Evolutionary conservation across 2,888 invertebrate species (phyloP).

Genomic region (Lycophotia porphyrea): DNA sequence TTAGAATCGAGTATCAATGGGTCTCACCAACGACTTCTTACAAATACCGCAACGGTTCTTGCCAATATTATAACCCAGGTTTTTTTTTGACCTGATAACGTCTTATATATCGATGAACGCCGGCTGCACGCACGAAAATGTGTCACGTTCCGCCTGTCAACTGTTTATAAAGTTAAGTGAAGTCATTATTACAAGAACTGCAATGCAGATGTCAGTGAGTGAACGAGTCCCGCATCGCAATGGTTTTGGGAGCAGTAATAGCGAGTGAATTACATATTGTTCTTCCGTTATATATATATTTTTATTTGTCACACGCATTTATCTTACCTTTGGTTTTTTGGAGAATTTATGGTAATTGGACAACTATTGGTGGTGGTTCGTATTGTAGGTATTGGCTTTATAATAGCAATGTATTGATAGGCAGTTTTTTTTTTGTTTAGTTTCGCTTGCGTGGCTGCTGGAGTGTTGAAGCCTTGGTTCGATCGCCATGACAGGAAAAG

Average conservation of each 20-base stretch:
- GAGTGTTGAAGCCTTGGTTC: too few species aligned
- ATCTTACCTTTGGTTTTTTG: slow-evolving; percentile 27
- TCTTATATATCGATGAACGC: too few species aligned
- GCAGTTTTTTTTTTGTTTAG: too few species aligned
- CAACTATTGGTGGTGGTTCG: neutral
- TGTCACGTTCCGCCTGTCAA: too few species aligned
- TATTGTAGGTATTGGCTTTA: neutral
- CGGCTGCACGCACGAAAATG: too few species aligned
- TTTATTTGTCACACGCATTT: slow-evolving; percentile 48
- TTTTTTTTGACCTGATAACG: too few species aligned
- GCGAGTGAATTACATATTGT: slow-evolving; percentile 48
- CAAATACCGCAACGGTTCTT: neutral
- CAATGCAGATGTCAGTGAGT: slow-evolving; percentile 53
- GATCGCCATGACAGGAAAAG: too few species aligned
- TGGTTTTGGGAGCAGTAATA: slow-evolving; percentile 50
- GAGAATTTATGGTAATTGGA: slow-evolving; percentile 33
- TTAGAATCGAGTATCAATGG: neutral
- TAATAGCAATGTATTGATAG: neutral
- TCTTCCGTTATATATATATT: slow-evolving; percentile 45
- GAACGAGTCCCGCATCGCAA: slow-evolving; percentile 43
- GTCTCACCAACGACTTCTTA: neutral
- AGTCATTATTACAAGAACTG: slow-evolving; percentile 42
- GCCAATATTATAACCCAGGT: neutral
- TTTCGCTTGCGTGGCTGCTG: neutral
- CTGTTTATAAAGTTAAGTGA: too few species aligned